Percentiles rank a stretch among this genome's conserved stretches.
phyloP scores from a whole-genome alignment of 2,888 invertebrate species.

The Alviniconcha strummeri region DNA sequence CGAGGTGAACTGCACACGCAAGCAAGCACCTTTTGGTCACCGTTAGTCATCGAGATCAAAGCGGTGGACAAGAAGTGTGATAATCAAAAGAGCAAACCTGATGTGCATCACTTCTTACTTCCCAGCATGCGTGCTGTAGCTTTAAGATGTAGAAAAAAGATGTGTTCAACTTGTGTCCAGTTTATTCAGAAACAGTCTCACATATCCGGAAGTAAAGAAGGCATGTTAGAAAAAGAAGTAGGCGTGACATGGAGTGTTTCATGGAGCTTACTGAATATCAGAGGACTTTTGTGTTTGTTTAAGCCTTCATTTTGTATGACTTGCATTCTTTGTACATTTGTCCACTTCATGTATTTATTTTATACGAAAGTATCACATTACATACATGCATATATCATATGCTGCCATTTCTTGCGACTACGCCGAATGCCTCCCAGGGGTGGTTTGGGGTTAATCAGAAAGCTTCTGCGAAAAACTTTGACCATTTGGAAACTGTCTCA shows the following conservation, averaged over 20 bases:
- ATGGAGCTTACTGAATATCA: background rate
- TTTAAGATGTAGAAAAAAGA: too few relatives aligned
- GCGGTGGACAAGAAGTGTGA: too few relatives aligned
- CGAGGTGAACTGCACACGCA: too few relatives aligned
- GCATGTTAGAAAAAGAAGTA: background rate
- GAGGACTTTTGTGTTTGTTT: background rate
- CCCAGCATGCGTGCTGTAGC: too few relatives aligned
- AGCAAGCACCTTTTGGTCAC: too few relatives aligned
- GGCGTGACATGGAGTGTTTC: too few relatives aligned
- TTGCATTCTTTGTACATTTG: slow-evolving; percentile 12
- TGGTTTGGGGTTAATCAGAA: too few relatives aligned
- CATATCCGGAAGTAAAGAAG: background rate
- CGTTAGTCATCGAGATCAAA: too few relatives aligned
- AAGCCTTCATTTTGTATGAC: background rate
- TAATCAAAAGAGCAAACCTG: too few relatives aligned
- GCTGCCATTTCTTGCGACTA: slow-evolving; percentile 5
- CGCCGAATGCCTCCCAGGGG: background rate
- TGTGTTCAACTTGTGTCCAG: background rate
- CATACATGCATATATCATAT: background rate
- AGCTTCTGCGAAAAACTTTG: too few relatives aligned
- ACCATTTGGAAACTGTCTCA: too few relatives aligned
- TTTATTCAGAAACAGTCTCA: background rate
- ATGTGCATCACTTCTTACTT: too few relatives aligned
- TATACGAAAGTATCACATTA: background rate
- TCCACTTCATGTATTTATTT: slow-evolving; percentile 9